These are phyloP conservation scores for Ypsolopha scabrella DNA, from an alignment of 2,888 invertebrate genomes.

Conservation along the genomic window DNA sequence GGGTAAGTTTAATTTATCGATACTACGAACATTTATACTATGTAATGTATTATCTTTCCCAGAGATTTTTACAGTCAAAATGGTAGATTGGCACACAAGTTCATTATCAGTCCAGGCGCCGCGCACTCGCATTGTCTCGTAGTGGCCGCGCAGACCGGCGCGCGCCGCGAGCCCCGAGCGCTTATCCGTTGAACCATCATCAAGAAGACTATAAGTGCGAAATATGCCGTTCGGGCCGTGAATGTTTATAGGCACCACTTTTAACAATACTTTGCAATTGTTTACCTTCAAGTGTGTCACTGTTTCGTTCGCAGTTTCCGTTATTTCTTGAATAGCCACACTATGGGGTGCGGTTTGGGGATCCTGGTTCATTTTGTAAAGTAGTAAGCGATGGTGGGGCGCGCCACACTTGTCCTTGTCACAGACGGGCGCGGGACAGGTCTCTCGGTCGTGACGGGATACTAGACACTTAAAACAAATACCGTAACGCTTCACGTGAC, in stretches of 20 bases:
- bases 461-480: slow-evolving; percentile 14
- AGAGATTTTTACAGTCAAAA: not conserved
- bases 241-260: slow-evolving; percentile 11
- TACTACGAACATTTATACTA: not conserved
- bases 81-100: not conserved
- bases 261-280: slow-evolving; percentile 7
- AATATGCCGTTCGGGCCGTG: slow-evolving; percentile 9
- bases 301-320: not conserved
- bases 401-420: slow-evolving; percentile 10
- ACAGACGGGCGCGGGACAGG: slow-evolving; percentile 13
- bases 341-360: not conserved
- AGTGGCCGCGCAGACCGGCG: not conserved
- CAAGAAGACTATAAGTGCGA: not conserved
- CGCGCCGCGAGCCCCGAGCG: not conserved
- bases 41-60: not conserved
- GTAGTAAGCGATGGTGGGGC: slow-evolving; percentile 8
- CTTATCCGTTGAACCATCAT: not conserved
- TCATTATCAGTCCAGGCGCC: not conserved
- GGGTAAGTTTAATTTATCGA: not conserved
- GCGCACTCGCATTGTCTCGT: not conserved
- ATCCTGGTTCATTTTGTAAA: not conserved
- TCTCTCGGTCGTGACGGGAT: slow-evolving; percentile 10
- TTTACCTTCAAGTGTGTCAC: not conserved
- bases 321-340: not conserved
- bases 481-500: slow-evolving; percentile 7